Conservation (phyloP, 2,113 vertebrate species). For the Caloenas nicobarica region DNA sequence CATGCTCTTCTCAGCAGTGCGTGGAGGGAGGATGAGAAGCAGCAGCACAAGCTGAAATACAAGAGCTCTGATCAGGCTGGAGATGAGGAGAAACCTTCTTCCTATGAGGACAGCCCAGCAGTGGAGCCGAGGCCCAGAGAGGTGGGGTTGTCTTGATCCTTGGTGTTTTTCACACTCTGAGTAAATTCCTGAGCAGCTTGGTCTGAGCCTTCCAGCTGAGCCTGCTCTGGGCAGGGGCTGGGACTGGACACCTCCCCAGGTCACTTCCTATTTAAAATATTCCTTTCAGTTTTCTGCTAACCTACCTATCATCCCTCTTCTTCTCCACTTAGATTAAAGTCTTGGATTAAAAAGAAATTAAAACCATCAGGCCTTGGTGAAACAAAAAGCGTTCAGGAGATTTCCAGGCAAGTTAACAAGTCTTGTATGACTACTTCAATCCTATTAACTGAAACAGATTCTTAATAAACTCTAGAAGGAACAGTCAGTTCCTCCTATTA, state of each 20-base stretch:
- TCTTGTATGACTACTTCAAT: background rate
- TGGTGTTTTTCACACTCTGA: background rate
- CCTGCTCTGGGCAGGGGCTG: background rate
- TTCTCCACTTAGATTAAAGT: background rate
- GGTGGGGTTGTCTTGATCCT: too few species aligned
- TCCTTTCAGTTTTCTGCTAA: background rate
- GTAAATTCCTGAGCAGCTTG: background rate
- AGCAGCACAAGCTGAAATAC: background rate
- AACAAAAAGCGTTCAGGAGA: background rate
- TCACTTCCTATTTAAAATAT: background rate
- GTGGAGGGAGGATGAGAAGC: fast-evolving
- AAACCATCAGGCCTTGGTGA: background rate
- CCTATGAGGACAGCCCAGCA: background rate
- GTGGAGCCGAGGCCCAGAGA: background rate
- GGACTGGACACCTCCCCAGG: background rate
- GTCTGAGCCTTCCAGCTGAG: background rate
- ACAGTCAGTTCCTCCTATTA: background rate
- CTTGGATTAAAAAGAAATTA: background rate
- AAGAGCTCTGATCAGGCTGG: background rate
- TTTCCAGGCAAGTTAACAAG: background rate
- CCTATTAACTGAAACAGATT: background rate
- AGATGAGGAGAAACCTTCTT: background rate
- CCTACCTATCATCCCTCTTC: background rate
- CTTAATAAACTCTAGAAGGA: background rate
- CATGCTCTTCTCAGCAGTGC: background rate